These are phyloP conservation scores for Phalacrocorax carbo DNA, from an alignment of 2,113 vertebrate genomes.

Conservation along the genomic window DNA sequence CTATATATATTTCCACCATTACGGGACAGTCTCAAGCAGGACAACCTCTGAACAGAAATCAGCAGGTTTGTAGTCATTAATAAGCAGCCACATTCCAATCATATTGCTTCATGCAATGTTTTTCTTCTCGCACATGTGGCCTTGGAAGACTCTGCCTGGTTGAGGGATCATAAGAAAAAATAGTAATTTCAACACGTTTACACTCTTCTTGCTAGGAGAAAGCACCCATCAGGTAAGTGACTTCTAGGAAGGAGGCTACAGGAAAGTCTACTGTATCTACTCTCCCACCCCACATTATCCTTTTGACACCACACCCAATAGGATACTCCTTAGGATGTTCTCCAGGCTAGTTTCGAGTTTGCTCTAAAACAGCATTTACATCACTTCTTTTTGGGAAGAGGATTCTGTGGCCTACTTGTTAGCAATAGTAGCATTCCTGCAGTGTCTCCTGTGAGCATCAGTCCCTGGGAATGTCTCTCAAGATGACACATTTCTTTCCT, in stretches of 20 bases:
- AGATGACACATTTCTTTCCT: neutral
- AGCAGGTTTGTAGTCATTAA: neutral
- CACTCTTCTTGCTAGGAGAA: neutral
- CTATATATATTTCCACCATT: neutral
- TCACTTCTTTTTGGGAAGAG: neutral
- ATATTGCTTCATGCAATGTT: neutral
- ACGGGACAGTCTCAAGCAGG: neutral
- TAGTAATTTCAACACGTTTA: neutral
- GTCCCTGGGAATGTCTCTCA: neutral
- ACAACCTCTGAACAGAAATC: neutral
- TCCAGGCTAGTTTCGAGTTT: neutral
- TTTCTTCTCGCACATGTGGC: neutral
- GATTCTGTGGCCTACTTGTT: neutral
- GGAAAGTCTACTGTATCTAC: neutral
- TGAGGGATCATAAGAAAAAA: neutral
- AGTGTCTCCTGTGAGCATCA: neutral
- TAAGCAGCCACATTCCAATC: neutral
- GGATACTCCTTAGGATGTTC: neutral
- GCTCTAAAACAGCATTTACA: neutral
- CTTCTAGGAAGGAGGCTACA: neutral
- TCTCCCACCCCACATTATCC: neutral
- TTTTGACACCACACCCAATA: neutral
- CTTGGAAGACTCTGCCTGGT: neutral
- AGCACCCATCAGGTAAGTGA: slow-evolving; percentile 43
- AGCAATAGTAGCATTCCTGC: neutral